Percentiles rank a stretch among this genome's conserved stretches.
Evolutionary conservation across 2,888 invertebrate species (phyloP).

Genomic region (Encarsia formosa): DNA sequence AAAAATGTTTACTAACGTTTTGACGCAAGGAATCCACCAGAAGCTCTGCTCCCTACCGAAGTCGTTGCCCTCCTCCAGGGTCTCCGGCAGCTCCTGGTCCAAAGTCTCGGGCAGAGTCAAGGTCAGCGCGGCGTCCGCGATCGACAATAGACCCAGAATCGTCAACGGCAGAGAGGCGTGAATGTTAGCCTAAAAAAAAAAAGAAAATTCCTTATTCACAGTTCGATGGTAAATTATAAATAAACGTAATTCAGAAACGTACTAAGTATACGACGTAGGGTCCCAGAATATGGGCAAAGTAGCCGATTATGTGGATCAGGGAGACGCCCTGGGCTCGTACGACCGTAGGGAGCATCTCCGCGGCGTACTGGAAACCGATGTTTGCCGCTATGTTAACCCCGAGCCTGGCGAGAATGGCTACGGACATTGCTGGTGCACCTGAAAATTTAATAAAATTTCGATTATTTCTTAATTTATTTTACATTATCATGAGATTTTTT

Average conservation of each 20-base stretch:
- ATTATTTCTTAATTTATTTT: no score
- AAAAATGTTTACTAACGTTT: constrained; percentile 35
- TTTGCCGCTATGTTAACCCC: constrained; percentile 87
- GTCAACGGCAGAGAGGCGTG: constrained; percentile 60
- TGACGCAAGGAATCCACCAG: constrained; percentile 68
- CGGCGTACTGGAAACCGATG: constrained; percentile 86
- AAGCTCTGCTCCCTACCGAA: constrained; percentile 78
- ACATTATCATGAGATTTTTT: no score
- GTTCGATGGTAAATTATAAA: neutral
- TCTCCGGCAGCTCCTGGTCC: constrained; percentile 81
- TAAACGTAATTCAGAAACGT: constrained; percentile 43
- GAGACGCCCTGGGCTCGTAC: constrained; percentile 85
- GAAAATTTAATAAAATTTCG: no score
- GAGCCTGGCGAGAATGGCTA: constrained; percentile 79
- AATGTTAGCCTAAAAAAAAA: constrained; percentile 39
- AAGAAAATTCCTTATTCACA: neutral
- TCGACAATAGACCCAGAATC: constrained; percentile 70
- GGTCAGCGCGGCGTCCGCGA: constrained; percentile 70
- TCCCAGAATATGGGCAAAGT: constrained; percentile 76
- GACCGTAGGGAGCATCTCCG: constrained; percentile 82
- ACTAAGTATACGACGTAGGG: constrained; percentile 83
- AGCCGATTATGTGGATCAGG: constrained; percentile 83
- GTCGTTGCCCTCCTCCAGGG: constrained; percentile 79
- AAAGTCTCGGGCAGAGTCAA: constrained; percentile 81
- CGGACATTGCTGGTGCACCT: constrained; percentile 70